A percentile compares a stretch with the other conserved stretches of the same genome.
Conservation (phyloP, 2,888 invertebrate species). For the Epinotia nisella region DNA sequence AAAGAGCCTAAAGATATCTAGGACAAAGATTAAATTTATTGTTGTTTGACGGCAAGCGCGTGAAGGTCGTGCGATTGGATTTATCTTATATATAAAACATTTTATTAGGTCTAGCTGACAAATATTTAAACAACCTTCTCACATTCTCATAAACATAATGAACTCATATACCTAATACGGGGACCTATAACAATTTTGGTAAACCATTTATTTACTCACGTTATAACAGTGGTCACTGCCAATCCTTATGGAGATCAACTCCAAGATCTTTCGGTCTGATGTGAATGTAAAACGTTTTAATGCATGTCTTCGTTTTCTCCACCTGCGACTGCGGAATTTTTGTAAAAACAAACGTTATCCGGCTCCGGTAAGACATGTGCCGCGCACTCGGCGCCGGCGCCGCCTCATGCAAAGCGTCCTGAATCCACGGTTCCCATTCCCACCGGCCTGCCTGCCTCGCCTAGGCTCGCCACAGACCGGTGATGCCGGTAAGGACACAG, state of each 20-base stretch:
- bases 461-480: slow-evolving; percentile 43
- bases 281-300: slow-evolving; percentile 16
- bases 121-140: slow-evolving; percentile 15
- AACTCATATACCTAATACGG: neutral
- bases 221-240: neutral
- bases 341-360: slow-evolving; percentile 37
- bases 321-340: slow-evolving; percentile 36
- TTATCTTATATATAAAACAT: slow-evolving; percentile 35
- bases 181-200: neutral
- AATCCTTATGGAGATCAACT: no score
- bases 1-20: slow-evolving; percentile 40
- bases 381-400: slow-evolving; percentile 27
- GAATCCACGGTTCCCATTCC: slow-evolving; percentile 22
- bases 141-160: slow-evolving; percentile 2
- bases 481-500: slow-evolving; percentile 58
- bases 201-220: neutral
- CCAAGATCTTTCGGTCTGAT: slow-evolving; percentile 9
- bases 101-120: slow-evolving; percentile 21
- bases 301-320: slow-evolving; percentile 1
- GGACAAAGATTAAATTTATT: slow-evolving; percentile 41
- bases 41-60: slow-evolving; percentile 25
- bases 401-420: slow-evolving; percentile 30
- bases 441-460: slow-evolving; percentile 21
- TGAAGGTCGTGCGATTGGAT: slow-evolving; percentile 38
- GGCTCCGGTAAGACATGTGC: slow-evolving; percentile 36